These are phyloP conservation scores for Acanthacorydalis orientalis DNA, from an alignment of 2,888 invertebrate species.

Conservation along the genomic window DNA sequence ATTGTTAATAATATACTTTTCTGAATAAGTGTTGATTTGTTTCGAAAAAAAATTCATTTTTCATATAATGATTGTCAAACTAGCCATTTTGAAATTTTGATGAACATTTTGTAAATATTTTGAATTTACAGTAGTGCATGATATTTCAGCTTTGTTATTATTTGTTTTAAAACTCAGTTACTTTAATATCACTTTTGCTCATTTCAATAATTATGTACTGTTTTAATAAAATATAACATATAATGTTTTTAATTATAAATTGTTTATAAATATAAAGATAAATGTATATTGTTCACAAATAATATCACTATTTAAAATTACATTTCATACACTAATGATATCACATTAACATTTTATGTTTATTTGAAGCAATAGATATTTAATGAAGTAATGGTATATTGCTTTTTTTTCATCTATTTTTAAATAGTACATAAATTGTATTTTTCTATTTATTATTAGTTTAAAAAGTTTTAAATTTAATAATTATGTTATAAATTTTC, in stretches of 20 bases:
- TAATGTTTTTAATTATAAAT: too few relatives aligned
- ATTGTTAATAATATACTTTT: too few relatives aligned
- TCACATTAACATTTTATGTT: neutral
- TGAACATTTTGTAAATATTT: neutral
- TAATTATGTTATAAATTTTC: too few relatives aligned
- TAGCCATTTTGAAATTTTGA: neutral
- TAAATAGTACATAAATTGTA: too few relatives aligned
- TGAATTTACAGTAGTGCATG: neutral
- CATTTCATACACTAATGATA: neutral
- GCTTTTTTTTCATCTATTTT: too few relatives aligned
- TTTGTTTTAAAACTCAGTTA: neutral
- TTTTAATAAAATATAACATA: too few relatives aligned
- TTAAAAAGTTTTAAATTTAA: too few relatives aligned
- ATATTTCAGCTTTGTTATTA: neutral
- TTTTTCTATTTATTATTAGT: too few relatives aligned
- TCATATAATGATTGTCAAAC: neutral
- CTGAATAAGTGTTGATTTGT: neutral
- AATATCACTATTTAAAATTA: neutral
- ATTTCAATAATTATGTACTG: neutral
- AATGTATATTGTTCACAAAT: too few relatives aligned
- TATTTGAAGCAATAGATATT: too few relatives aligned
- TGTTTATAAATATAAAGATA: too few relatives aligned
- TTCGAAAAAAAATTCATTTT: neutral
- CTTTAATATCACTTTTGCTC: neutral
- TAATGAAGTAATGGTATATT: too few relatives aligned